These are phyloP conservation scores for Empis livida DNA, from an alignment of 2,888 invertebrate species.

Conservation along the genomic window DNA sequence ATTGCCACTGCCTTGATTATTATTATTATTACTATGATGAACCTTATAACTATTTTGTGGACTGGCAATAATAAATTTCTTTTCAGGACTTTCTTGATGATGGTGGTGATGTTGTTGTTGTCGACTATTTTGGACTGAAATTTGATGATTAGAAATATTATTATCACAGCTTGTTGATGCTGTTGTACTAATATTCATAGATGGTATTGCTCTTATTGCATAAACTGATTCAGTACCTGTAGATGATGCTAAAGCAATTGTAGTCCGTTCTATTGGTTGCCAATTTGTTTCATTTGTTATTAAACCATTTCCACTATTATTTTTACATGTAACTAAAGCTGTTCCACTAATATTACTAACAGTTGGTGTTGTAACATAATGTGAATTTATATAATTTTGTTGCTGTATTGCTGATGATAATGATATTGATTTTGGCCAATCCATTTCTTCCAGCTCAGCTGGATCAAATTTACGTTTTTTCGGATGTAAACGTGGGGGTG, in stretches of 20 bases:
- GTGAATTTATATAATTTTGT: constrained; percentile 21
- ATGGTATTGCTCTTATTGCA: constrained; percentile 17
- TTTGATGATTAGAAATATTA: not conserved
- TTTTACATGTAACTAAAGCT: constrained; percentile 11
- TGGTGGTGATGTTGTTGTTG: constrained; percentile 11
- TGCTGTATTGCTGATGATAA: constrained; percentile 9
- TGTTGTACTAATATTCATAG: constrained; percentile 15
- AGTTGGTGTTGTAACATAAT: constrained; percentile 3
- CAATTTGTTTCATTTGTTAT: not conserved
- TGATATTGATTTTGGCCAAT: constrained; percentile 14
- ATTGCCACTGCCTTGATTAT: constrained; percentile 39
- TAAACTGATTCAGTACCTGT: constrained; percentile 15
- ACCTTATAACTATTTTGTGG: constrained; percentile 5
- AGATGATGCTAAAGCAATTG: constrained; percentile 1
- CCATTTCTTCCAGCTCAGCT: constrained; percentile 32
- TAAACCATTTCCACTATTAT: constrained; percentile 2
- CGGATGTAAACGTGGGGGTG: constrained; percentile 61
- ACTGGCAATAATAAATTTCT: constrained; percentile 24
- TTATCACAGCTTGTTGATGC: constrained; percentile 13
- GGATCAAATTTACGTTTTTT: constrained; percentile 61
- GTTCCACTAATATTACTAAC: not conserved
- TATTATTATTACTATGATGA: constrained; percentile 9
- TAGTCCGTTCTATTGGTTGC: constrained; percentile 12
- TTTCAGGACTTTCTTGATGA: constrained; percentile 21
- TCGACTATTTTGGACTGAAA: constrained; percentile 18